Evolutionary conservation across 2,113 vertebrate genomes (phyloP).

Genomic region (Anarhynchus alexandrinus): DNA sequence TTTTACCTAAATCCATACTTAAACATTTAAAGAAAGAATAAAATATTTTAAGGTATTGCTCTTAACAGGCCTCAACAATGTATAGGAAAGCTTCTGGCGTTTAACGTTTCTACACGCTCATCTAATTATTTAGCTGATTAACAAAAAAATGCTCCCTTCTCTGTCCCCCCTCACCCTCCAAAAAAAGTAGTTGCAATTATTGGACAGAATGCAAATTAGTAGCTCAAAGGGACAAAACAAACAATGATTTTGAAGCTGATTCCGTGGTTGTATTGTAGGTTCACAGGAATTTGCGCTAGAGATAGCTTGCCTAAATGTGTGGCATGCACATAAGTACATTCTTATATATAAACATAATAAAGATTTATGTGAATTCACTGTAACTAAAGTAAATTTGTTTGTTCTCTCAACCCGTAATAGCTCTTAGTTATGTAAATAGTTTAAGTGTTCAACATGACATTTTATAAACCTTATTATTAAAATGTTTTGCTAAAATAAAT

Average conservation of each 20-base stretch:
- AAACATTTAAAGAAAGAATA: background rate
- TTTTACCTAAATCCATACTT: background rate
- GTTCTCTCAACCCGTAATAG: conserved; percentile 22
- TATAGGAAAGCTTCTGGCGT: background rate
- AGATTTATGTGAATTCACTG: conserved; percentile 41
- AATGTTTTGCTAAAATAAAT: conserved; percentile 55
- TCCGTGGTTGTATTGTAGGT: background rate
- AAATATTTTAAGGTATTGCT: background rate
- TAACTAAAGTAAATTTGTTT: conserved; percentile 50
- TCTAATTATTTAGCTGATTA: background rate
- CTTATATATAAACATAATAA: background rate
- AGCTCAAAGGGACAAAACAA: background rate
- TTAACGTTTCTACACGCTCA: background rate
- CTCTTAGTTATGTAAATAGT: conserved; percentile 40
- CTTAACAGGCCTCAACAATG: background rate
- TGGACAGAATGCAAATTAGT: background rate
- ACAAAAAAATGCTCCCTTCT: background rate
- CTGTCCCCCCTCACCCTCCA: background rate
- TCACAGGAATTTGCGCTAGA: background rate
- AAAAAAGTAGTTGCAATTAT: background rate
- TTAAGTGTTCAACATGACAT: conserved; percentile 40
- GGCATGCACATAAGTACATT: background rate
- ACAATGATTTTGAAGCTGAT: background rate
- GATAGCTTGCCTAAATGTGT: background rate
- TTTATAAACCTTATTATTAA: conserved; percentile 55